Evolutionary conservation across 2,113 vertebrate species (phyloP).

Genomic region (Turdus rufiventris): DNA sequence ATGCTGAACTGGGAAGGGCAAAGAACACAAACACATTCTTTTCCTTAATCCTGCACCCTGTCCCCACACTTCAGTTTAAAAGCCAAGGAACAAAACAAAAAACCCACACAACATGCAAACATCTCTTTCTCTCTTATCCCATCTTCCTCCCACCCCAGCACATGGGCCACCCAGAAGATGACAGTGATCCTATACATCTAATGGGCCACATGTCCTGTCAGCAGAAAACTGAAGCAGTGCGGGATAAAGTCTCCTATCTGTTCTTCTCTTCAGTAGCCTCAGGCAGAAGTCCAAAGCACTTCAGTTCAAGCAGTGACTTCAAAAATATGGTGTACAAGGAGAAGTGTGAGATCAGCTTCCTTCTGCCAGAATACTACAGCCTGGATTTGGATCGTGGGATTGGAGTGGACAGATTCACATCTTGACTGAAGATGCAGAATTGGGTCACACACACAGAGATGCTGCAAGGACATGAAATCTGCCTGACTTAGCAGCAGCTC

Average conservation of each 20-base stretch:
- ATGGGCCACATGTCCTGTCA: not conserved
- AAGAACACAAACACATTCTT: constrained; percentile 36
- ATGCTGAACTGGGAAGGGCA: not conserved
- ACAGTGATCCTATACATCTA: not conserved
- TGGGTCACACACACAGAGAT: not conserved
- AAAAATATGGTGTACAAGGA: not conserved
- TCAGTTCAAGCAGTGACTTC: not conserved
- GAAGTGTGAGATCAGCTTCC: not conserved
- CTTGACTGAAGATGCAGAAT: not conserved
- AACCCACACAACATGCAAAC: not conserved
- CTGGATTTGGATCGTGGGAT: not conserved
- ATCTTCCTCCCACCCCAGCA: not conserved
- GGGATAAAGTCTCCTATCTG: constrained; percentile 1
- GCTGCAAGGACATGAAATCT: not conserved
- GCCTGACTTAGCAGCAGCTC: not conserved
- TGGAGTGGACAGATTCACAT: constrained; percentile 1
- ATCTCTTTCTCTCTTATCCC: not conserved
- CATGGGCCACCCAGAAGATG: constrained; percentile 20
- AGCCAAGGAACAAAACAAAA: constrained; percentile 14
- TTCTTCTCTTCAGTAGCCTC: constrained; percentile 5
- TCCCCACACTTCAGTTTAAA: constrained; percentile 12
- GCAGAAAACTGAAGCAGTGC: not conserved
- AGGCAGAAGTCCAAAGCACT: constrained; percentile 21
- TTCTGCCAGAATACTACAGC: not conserved
- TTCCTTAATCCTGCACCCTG: not conserved